Percentiles rank a stretch among this genome's conserved stretches.
Evolutionary conservation across 2,797 vertebrate genomes (phyloP).

Genomic region (Sebastolobus altivelis): DNA sequence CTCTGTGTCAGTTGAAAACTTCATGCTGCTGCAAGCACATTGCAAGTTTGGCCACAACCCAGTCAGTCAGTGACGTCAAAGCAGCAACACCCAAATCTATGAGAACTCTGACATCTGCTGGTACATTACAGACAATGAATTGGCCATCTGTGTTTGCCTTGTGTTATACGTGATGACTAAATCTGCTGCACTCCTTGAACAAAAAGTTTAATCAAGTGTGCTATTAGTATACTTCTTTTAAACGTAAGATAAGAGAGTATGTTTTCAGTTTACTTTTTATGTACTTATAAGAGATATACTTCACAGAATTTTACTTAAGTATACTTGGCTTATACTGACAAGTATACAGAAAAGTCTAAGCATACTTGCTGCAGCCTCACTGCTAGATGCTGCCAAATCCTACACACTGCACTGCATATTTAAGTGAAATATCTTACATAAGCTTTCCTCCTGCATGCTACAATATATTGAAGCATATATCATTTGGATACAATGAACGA

Average conservation of each 20-base stretch:
- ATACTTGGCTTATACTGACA: no score
- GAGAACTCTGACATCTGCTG: conserved; percentile 65
- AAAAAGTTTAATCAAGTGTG: no score
- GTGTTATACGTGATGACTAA: not conserved
- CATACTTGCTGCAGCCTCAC: no score
- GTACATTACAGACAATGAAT: conserved; percentile 10
- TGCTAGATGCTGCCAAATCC: no score
- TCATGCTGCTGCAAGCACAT: conserved; percentile 58
- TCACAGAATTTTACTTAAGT: no score
- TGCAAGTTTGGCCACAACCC: conserved; percentile 35
- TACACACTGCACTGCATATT: no score
- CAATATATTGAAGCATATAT: not conserved
- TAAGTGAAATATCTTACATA: no score
- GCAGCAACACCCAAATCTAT: not conserved
- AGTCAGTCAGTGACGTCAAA: conserved; percentile 22
- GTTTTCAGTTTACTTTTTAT: no score
- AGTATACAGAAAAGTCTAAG: no score
- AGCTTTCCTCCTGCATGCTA: not conserved
- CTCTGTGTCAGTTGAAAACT: conserved; percentile 49
- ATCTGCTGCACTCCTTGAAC: not conserved
- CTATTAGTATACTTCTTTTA: no score
- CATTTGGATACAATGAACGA: not conserved
- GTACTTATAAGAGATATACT: no score
- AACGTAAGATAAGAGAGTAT: no score
- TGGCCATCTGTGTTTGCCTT: not conserved